phyloP scores from a whole-genome alignment of 2,888 invertebrate species.

The Deroplatys truncata region DNA sequence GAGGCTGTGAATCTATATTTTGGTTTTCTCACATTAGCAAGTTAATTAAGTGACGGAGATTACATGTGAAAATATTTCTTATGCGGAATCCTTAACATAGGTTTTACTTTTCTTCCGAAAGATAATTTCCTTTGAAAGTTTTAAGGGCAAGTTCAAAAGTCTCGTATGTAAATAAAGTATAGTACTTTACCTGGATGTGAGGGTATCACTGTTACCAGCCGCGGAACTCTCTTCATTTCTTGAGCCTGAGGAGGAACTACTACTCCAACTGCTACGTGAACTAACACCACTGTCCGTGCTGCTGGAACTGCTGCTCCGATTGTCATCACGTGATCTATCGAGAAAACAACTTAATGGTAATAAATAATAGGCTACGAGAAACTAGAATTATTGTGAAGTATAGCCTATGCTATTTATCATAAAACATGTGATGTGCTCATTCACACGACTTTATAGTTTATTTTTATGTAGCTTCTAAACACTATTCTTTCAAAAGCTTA shows the following conservation, averaged over 20 bases:
- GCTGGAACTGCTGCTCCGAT: constrained; percentile 21
- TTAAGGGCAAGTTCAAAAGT: too few species aligned
- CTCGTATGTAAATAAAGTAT: too few species aligned
- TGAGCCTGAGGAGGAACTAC: constrained; percentile 14
- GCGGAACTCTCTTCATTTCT: constrained; percentile 1
- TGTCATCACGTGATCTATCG: constrained; percentile 29
- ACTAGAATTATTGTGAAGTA: not conserved
- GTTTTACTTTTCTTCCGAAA: too few species aligned
- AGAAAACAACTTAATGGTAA: not conserved
- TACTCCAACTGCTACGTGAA: constrained; percentile 15
- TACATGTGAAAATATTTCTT: too few species aligned
- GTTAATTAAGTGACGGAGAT: too few species aligned
- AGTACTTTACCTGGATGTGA: not conserved
- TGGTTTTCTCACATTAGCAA: too few species aligned
- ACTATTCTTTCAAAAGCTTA: too few species aligned
- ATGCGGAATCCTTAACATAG: too few species aligned
- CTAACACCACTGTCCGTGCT: constrained; percentile 27
- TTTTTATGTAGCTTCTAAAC: too few species aligned
- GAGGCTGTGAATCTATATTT: too few species aligned
- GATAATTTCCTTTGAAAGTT: too few species aligned
- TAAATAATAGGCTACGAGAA: not conserved
- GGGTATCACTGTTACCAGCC: not conserved
- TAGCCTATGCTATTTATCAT: too few species aligned
- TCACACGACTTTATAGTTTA: not conserved
- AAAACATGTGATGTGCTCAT: not conserved